These are phyloP conservation scores for Lycophotia porphyrea DNA, from an alignment of 2,888 invertebrate species.

Conservation along the genomic window DNA sequence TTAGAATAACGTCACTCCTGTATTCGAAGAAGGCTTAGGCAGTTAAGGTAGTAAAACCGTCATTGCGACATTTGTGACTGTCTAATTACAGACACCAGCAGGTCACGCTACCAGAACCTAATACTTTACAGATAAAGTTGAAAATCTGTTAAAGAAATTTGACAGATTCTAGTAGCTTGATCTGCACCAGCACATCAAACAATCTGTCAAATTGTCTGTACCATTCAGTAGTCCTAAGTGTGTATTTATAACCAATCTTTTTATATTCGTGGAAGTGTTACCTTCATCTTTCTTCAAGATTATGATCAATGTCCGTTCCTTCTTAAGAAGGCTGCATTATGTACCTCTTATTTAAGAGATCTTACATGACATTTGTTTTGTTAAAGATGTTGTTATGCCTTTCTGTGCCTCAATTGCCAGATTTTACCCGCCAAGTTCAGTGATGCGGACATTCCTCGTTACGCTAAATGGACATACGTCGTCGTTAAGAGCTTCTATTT, in stretches of 20 bases:
- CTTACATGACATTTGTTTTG: conserved; percentile 1
- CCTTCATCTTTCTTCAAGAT: not conserved
- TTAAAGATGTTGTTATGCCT: conserved; percentile 1
- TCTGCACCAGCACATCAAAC: no score
- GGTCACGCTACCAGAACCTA: no score
- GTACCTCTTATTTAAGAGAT: not conserved
- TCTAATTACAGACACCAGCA: no score
- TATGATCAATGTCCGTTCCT: not conserved
- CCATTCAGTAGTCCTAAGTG: not conserved
- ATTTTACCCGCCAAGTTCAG: conserved; percentile 20
- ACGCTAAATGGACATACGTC: conserved; percentile 29
- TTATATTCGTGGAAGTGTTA: not conserved
- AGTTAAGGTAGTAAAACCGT: not conserved
- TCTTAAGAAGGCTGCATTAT: not conserved
- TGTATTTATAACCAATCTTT: not conserved
- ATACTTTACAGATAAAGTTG: no score
- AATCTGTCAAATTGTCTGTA: no score
- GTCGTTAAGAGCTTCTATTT: conserved; percentile 53
- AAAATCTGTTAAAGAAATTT: no score
- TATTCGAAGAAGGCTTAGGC: not conserved
- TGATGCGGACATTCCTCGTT: conserved; percentile 47
- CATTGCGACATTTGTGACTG: not conserved
- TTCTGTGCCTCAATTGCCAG: conserved; percentile 10
- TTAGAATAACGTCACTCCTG: no score
- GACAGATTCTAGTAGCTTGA: no score